Percentiles rank a stretch among this genome's conserved stretches.
Evolutionary conservation across 2,888 invertebrate genomes (phyloP).

Genomic region (Tetrapedia diversipes): DNA sequence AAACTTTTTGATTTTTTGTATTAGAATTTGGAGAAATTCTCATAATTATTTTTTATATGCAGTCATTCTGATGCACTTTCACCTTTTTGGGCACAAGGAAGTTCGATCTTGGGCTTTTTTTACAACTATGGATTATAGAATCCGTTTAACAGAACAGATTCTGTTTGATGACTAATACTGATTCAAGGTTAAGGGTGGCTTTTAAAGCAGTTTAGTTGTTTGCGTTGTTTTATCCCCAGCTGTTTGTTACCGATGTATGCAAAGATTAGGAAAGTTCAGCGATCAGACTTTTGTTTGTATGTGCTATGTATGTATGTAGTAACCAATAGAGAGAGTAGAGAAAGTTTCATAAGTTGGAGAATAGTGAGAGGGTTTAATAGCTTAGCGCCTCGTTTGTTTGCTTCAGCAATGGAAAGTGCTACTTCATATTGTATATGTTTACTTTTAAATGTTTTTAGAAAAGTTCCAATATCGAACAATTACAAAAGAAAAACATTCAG

Average conservation of each 20-base stretch:
- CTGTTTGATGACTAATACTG: background rate
- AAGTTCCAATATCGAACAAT: background rate
- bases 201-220: background rate
- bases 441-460: background rate
- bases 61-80: too few species aligned
- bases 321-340: conserved; percentile 9
- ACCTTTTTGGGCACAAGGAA: too few species aligned
- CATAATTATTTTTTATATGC: too few species aligned
- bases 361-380: background rate
- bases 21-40: too few species aligned
- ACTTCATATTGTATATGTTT: too few species aligned
- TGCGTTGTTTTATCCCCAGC: too few species aligned
- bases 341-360: conserved; percentile 5
- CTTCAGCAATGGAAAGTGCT: background rate
- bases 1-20: too few species aligned
- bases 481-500: background rate
- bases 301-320: background rate
- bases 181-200: conserved; percentile 4
- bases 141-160: too few species aligned
- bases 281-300: background rate
- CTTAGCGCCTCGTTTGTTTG: conserved; percentile 4
- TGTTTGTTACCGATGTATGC: background rate
- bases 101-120: too few species aligned
- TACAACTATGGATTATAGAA: too few species aligned
- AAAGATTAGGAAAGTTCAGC: background rate